phyloP scores from a whole-genome alignment of 2,888 invertebrate species.

The Micoletzkya japonica region DNA sequence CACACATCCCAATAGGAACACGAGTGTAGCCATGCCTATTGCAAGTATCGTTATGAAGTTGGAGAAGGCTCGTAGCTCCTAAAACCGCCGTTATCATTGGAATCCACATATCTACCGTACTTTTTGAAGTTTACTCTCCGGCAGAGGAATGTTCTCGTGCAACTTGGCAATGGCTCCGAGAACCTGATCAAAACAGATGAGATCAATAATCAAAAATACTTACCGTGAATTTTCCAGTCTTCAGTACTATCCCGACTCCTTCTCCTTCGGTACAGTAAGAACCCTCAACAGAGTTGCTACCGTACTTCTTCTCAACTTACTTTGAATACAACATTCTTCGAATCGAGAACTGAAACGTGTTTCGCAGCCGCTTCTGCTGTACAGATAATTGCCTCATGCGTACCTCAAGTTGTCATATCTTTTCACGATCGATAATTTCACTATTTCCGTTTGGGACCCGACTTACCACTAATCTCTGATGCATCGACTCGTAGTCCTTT shows the following conservation, averaged over 20 bases:
- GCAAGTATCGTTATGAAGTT: constrained; percentile 56
- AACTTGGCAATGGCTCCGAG: constrained; percentile 43
- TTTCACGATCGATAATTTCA: neutral
- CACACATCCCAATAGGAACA: constrained; percentile 58
- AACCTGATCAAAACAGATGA: no score
- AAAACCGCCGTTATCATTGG: neutral
- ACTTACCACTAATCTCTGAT: constrained; percentile 46
- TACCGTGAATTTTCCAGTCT: constrained; percentile 60
- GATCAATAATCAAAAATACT: no score
- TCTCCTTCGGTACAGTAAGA: constrained; percentile 62
- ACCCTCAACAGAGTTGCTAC: no score
- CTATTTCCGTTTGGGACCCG: neutral
- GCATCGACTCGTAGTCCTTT: constrained; percentile 62
- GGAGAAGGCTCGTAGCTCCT: constrained; percentile 32
- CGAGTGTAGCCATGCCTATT: constrained; percentile 55
- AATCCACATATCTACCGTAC: constrained; percentile 25
- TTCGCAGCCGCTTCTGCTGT: constrained; percentile 48
- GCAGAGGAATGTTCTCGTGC: constrained; percentile 44
- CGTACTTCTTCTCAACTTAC: no score
- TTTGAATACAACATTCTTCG: constrained; percentile 59
- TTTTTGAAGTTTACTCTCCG: constrained; percentile 39
- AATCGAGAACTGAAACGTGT: constrained; percentile 55
- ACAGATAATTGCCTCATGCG: constrained; percentile 40
- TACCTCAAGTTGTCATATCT: constrained; percentile 32
- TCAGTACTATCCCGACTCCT: constrained; percentile 58